phyloP scores from a whole-genome alignment of 1,140 invertebrate genomes.

The Pogonomyrmex californicus region DNA sequence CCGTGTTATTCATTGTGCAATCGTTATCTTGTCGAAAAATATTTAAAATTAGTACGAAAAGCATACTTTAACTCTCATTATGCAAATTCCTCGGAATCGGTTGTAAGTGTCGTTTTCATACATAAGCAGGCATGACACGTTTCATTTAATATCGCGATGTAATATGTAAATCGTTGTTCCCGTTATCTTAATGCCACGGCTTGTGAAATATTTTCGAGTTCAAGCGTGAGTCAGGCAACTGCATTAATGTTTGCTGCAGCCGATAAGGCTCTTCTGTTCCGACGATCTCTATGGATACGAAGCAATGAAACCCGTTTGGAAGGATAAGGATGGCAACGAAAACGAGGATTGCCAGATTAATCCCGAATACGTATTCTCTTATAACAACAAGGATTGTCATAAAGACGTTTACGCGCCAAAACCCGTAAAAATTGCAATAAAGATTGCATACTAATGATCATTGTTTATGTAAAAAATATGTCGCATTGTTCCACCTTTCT shows the following conservation, averaged over 20 bases:
- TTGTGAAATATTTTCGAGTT: constrained; percentile 24
- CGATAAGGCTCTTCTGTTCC: constrained; percentile 14
- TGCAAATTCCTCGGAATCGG: neutral
- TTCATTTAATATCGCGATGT: constrained; percentile 37
- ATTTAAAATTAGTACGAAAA: neutral
- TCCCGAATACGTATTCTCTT: constrained; percentile 31
- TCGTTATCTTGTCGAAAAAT: constrained; percentile 3
- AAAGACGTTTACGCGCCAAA: neutral
- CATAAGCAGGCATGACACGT: neutral
- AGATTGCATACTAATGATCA: constrained; percentile 34
- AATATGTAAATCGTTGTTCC: constrained; percentile 22
- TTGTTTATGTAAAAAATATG: constrained; percentile 34
- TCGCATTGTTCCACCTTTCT: constrained; percentile 8
- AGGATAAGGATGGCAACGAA: constrained; percentile 29
- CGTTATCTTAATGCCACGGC: constrained; percentile 32
- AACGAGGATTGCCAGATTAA: constrained; percentile 54
- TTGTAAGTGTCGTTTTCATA: neutral
- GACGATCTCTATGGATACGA: neutral
- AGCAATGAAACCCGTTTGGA: constrained; percentile 22
- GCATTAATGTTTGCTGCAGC: constrained; percentile 23
- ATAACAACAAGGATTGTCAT: constrained; percentile 24
- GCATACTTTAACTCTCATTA: constrained; percentile 21
- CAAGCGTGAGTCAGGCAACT: constrained; percentile 9
- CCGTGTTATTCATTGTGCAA: neutral
- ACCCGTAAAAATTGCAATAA: constrained; percentile 40